A percentile compares a stretch with the other conserved stretches of the same genome.
phyloP scores from a whole-genome alignment of 2,797 vertebrate genomes.

The Sebastes vulpes region DNA sequence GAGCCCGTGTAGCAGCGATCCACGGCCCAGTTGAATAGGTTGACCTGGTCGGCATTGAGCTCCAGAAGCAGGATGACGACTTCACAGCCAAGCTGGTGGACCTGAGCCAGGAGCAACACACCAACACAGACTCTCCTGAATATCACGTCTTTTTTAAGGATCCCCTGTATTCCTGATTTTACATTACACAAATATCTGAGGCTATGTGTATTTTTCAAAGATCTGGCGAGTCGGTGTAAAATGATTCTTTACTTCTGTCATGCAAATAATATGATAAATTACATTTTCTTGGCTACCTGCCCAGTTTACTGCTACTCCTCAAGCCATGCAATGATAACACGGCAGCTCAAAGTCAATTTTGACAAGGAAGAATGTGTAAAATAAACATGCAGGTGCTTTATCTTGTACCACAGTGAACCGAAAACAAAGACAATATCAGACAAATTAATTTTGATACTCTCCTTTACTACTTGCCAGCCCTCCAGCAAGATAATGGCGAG shows the following conservation, averaged over 20 bases:
- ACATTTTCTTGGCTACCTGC: conserved; percentile 6
- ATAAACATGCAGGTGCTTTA: conserved; percentile 28
- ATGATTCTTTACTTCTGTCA: conserved; percentile 19
- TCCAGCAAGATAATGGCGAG: conserved; percentile 21
- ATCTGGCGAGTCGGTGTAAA: background rate
- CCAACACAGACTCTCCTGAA: background rate
- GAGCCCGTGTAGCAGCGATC: conserved; percentile 98
- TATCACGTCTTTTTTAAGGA: background rate
- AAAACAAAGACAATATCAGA: conserved; percentile 25
- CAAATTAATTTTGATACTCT: conserved; percentile 27
- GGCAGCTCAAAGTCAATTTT: conserved; percentile 6
- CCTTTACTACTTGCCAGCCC: conserved; percentile 20
- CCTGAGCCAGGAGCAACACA: conserved; percentile 78
- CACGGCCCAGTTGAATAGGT: conserved; percentile 98
- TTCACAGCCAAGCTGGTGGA: conserved; percentile 97
- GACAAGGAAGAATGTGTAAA: conserved; percentile 7
- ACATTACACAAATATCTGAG: conserved; percentile 8
- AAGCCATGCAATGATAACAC: conserved; percentile 1
- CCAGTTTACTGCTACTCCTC: conserved; percentile 4
- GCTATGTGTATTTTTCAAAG: background rate
- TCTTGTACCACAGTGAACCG: conserved; percentile 8
- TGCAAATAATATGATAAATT: conserved; percentile 7
- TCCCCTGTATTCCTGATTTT: background rate
- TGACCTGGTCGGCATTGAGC: conserved; percentile 95
- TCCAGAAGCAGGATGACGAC: conserved; percentile 95